Conservation (phyloP, 1,140 invertebrate genomes). For the Drosophila auraria region DNA sequence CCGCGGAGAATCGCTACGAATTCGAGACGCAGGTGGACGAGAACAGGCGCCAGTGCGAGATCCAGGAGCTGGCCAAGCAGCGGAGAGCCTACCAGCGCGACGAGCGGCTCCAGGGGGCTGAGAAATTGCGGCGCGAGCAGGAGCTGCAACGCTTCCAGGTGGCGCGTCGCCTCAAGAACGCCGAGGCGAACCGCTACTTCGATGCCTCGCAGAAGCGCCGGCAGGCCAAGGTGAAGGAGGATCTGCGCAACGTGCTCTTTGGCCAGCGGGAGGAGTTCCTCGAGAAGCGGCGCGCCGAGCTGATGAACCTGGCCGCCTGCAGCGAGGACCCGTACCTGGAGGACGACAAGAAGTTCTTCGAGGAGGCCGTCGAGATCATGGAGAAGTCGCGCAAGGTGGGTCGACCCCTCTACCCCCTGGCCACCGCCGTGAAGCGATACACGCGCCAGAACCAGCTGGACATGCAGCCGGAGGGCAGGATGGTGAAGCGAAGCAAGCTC, state of each 20-base stretch:
- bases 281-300: conserved; percentile 30
- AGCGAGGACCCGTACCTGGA: conserved; percentile 53
- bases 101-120: neutral
- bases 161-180: conserved; percentile 42
- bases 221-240: conserved; percentile 1
- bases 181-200: conserved; percentile 48
- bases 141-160: conserved; percentile 61
- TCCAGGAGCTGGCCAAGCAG: conserved; percentile 26
- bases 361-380: conserved; percentile 42
- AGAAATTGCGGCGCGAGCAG: conserved; percentile 5
- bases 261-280: conserved; percentile 52
- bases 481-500: conserved; percentile 30
- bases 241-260: conserved; percentile 29
- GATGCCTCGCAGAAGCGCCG: neutral
- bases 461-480: conserved; percentile 36
- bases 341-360: conserved; percentile 61
- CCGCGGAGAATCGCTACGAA: conserved; percentile 6
- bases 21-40: conserved; percentile 32
- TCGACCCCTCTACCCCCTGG: conserved; percentile 55
- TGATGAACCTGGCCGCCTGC: conserved; percentile 52
- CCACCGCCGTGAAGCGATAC: conserved; percentile 47
- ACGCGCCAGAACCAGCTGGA: conserved; percentile 50
- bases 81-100: conserved; percentile 47
- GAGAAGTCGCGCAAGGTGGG: conserved; percentile 47
- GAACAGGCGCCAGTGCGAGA: conserved; percentile 36